phyloP scores from a whole-genome alignment of 2,888 invertebrate species.

The Nemotelus pantherinus region DNA sequence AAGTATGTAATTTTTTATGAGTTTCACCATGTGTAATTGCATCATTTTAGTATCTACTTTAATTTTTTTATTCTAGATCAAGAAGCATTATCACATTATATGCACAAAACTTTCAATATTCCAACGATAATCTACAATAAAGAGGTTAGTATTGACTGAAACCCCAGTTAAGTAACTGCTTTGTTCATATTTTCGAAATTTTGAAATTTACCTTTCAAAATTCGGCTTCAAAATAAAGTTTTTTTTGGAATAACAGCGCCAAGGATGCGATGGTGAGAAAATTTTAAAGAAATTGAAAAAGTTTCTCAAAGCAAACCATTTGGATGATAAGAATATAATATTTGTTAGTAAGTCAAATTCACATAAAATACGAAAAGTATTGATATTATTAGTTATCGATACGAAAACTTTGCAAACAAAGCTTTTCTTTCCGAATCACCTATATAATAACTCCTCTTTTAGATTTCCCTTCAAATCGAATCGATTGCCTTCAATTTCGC shows the following conservation, averaged over 20 bases:
- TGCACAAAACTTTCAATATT: slow-evolving; percentile 22
- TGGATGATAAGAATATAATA: slow-evolving; percentile 50
- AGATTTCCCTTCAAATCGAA: slow-evolving; percentile 51
- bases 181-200: no score
- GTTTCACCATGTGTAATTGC: no score
- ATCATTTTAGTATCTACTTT: no score
- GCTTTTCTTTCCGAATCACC: no score
- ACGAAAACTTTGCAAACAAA: background rate
- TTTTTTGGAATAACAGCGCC: background rate
- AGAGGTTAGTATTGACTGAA: slow-evolving; percentile 3
- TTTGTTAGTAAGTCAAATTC: slow-evolving; percentile 49
- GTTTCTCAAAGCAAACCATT: slow-evolving; percentile 40
- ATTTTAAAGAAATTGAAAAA: slow-evolving; percentile 48
- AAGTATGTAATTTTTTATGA: no score
- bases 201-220: background rate
- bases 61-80: background rate
- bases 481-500: slow-evolving; percentile 45
- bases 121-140: slow-evolving; percentile 27
- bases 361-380: background rate
- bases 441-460: background rate
- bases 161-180: no score
- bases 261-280: slow-evolving; percentile 25
- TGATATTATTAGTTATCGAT: background rate
- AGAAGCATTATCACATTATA: background rate
- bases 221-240: background rate